A percentile compares a stretch with the other conserved stretches of the same genome.
Conservation (phyloP, 2,888 invertebrate genomes). For the Perdita meconis region DNA sequence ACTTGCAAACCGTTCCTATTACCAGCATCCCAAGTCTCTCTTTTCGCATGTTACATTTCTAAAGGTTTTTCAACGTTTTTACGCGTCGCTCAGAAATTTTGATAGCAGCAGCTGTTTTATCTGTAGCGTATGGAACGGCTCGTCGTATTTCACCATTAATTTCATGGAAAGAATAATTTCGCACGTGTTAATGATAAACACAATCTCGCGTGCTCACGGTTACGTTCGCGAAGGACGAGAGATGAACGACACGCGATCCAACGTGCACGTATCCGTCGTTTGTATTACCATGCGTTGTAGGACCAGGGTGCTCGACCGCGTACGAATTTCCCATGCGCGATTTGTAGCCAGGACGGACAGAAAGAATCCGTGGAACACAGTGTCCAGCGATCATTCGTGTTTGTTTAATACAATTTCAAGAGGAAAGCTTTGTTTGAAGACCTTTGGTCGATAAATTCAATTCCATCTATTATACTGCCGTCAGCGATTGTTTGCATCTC, state of each 20-base stretch:
- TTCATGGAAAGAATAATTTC: conserved; percentile 44
- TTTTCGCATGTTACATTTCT: too few species aligned
- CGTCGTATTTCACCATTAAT: conserved; percentile 34
- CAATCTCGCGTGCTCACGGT: conserved; percentile 52
- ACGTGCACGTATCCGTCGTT: conserved; percentile 28
- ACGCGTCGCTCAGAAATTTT: not conserved
- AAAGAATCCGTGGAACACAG: conserved; percentile 7
- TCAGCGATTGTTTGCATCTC: too few species aligned
- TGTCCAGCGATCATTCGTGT: not conserved
- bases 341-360: conserved; percentile 9
- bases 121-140: not conserved
- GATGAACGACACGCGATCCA: conserved; percentile 57
- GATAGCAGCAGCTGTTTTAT: not conserved
- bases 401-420: not conserved
- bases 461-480: too few species aligned
- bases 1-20: too few species aligned
- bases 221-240: conserved; percentile 49
- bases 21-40: too few species aligned
- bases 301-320: conserved; percentile 38
- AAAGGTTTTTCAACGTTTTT: not conserved
- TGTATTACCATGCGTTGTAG: conserved; percentile 25
- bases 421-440: not conserved
- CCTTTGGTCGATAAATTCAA: too few species aligned
- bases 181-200: conserved; percentile 56
- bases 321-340: conserved; percentile 14